Percentiles rank a stretch among this genome's conserved stretches.
These are phyloP conservation scores for Limnodromus scolopaceus DNA, from an alignment of 2,797 vertebrate genomes.

Conservation along the genomic window DNA sequence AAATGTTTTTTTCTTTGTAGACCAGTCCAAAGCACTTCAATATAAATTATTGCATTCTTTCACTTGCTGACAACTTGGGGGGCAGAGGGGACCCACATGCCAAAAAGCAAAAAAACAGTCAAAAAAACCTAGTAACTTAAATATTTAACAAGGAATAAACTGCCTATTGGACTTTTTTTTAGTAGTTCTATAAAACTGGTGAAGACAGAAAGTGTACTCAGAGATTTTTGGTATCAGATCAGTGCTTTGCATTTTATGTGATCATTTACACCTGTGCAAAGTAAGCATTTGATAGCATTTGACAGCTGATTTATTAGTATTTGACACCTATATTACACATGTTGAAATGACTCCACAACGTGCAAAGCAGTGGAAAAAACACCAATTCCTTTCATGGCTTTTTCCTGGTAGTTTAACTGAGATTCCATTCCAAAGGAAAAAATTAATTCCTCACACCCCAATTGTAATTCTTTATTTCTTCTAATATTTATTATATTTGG, in stretches of 20 bases:
- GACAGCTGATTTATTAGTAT: slow-evolving; percentile 56
- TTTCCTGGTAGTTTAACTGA: background rate
- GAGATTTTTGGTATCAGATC: slow-evolving; percentile 25
- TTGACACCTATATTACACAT: slow-evolving; percentile 41
- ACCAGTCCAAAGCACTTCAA: background rate
- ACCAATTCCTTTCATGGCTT: background rate
- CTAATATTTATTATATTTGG: background rate
- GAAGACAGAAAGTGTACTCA: background rate
- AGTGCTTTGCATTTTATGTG: slow-evolving; percentile 39
- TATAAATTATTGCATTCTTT: background rate
- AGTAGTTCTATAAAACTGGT: background rate
- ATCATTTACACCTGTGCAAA: slow-evolving; percentile 36
- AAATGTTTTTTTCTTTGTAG: background rate
- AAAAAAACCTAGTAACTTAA: background rate
- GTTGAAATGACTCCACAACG: slow-evolving; percentile 34
- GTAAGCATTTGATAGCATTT: slow-evolving; percentile 41
- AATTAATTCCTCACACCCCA: background rate
- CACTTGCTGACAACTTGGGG: background rate
- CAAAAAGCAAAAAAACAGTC: background rate
- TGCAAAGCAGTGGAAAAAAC: slow-evolving; percentile 38
- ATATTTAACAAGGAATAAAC: background rate
- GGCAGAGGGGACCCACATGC: background rate
- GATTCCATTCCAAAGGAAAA: background rate
- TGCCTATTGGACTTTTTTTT: background rate
- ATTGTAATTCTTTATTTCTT: background rate